Percentiles rank a stretch among this genome's conserved stretches.
These are phyloP conservation scores for Parambassis ranga DNA, from an alignment of 2,797 vertebrate genomes.

Conservation along the genomic window DNA sequence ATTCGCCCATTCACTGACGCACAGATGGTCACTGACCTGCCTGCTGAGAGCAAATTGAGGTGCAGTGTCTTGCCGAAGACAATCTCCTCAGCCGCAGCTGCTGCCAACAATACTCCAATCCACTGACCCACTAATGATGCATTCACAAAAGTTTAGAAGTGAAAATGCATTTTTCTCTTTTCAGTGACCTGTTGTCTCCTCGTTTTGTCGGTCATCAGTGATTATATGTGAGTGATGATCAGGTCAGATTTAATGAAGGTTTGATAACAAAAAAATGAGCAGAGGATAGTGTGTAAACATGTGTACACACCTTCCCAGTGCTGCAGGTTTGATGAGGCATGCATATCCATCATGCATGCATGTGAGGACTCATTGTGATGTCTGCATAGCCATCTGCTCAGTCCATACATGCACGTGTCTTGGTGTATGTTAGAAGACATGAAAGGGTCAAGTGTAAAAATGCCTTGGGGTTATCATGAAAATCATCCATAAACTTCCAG, in stretches of 20 bases:
- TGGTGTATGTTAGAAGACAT: background rate
- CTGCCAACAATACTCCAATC: background rate
- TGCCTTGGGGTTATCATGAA: slow-evolving; percentile 1
- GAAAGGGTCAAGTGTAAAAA: background rate
- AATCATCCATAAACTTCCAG: no score
- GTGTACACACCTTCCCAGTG: no score
- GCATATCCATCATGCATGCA: background rate
- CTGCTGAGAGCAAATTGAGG: background rate
- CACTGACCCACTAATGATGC: background rate
- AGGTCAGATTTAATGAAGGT: no score
- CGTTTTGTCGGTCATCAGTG: no score
- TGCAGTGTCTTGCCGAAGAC: background rate
- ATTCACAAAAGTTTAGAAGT: no score
- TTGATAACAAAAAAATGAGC: no score
- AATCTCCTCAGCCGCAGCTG: background rate
- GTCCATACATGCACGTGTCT: background rate
- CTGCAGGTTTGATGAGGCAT: background rate
- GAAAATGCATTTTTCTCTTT: background rate
- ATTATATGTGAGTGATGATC: no score
- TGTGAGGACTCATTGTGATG: background rate
- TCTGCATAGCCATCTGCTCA: slow-evolving; percentile 10
- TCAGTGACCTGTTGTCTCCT: background rate
- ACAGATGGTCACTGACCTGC: background rate
- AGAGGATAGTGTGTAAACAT: no score
- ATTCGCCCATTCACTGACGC: background rate